phyloP scores from a whole-genome alignment of 2,113 vertebrate genomes.

The Pygoscelis antarcticus region DNA sequence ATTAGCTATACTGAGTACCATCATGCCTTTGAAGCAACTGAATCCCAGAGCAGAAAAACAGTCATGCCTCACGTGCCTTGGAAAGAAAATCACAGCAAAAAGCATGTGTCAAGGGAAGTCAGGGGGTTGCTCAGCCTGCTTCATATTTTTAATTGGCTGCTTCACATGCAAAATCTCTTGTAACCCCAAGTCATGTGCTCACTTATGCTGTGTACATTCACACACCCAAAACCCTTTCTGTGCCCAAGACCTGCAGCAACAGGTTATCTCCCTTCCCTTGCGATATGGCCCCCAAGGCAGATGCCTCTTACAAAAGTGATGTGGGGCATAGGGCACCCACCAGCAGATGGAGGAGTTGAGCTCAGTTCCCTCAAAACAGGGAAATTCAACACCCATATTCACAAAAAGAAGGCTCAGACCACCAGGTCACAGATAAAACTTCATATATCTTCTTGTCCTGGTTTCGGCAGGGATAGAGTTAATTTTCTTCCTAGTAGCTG shows the following conservation, averaged over 20 bases:
- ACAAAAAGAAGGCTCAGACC: background rate
- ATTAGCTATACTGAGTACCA: background rate
- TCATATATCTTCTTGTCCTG: background rate
- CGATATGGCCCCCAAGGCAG: background rate
- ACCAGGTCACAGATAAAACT: background rate
- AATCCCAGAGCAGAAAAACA: background rate
- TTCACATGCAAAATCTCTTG: background rate
- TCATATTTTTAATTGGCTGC: background rate
- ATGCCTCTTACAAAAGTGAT: background rate
- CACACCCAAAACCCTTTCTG: background rate
- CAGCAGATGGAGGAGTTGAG: background rate
- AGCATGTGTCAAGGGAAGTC: background rate
- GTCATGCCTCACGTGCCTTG: background rate
- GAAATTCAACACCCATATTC: background rate
- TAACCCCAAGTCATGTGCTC: background rate
- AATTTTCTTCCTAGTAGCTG: too few relatives aligned
- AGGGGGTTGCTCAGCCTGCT: background rate
- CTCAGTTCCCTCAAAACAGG: background rate
- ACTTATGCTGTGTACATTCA: accelerated
- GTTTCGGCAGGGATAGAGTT: too few relatives aligned
- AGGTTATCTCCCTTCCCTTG: background rate
- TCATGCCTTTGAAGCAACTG: background rate
- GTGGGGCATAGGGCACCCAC: background rate
- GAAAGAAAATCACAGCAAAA: background rate
- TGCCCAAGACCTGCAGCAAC: background rate